phyloP scores from a whole-genome alignment of 2,113 vertebrate species.

The Mungos mungo region DNA sequence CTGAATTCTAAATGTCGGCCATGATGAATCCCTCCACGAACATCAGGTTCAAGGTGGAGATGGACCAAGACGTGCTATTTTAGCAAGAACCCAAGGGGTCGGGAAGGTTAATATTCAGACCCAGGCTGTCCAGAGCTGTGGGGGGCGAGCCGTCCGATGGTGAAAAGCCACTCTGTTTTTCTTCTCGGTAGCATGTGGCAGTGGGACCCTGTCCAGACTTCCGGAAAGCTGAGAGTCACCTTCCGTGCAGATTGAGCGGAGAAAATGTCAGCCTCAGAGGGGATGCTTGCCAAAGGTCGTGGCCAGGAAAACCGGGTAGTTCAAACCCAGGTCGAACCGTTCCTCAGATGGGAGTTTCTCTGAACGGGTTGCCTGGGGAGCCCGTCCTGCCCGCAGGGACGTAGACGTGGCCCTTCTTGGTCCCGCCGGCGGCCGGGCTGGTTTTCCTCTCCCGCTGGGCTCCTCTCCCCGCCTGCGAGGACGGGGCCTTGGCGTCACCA shows the following conservation, averaged over 20 bases:
- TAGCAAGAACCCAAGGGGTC: accelerated
- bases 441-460: background rate
- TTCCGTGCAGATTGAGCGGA: background rate
- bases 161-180: background rate
- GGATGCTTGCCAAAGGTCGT: background rate
- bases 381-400: accelerated
- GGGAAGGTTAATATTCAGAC: background rate
- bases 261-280: background rate
- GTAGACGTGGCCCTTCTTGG: accelerated
- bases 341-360: background rate
- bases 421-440: accelerated
- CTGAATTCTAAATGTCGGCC: background rate
- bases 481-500: accelerated
- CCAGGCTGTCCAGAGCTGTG: background rate
- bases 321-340: background rate
- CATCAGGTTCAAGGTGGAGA: background rate
- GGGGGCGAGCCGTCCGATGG: accelerated
- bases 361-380: accelerated
- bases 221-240: background rate
- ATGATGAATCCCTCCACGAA: background rate
- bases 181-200: accelerated
- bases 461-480: too few species aligned
- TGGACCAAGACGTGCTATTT: background rate
- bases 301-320: background rate
- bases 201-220: background rate